Base-by-base conservation (phyloP, 2,888 invertebrate species). In the Dynastes grantii region DNA sequence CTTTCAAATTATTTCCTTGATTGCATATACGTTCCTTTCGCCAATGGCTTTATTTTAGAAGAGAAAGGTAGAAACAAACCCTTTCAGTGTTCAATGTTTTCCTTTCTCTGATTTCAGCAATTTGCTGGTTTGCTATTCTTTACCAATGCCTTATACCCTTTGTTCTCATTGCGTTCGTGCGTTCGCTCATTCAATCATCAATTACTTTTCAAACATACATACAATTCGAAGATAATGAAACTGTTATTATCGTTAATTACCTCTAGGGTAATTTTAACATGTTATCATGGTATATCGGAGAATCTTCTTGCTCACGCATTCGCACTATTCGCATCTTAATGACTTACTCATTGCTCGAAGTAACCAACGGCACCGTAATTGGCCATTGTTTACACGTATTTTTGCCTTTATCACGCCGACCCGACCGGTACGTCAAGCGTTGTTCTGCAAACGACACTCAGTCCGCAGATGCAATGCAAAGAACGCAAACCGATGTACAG, bases 321-420 rank as follows among this genome's bases (percentile, higher is more conserved):
- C 22, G 45, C 61, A 40, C 11, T 61, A 9, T 40, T 58, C 45
- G 73, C 73, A 45, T 73, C 73, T 45, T 73, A 73, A 73, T 61
- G 40, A n/a, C 73, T 73, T 58, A 73, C 73, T 73, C 37, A 73
- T 61, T 40, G 61, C 40, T 11, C 45, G n/a, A 27, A 68, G 73
- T 73, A 45, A 61, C 61, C 58, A 11, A 32, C 40, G 27, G 61
- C 58, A 61, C 61, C 2, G 45, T 73, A 73, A 73, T 73, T 73
- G 73, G 73, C 61, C 58, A 73, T 73, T 73, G 73, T 73, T 73
- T 58, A 40, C 58, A 73, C 61, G 37, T 61, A 58, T 45, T 61
- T 73, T 73, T 58, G 11, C 37, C 58, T 16, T 16, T n/a, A 58
- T 27, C n/a, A 29, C 73, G 40, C 58, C 22, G 68, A 58, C 40